Evolutionary conservation across 2,888 invertebrate species (phyloP).

Genomic region (Drosophila engyochracea): DNA sequence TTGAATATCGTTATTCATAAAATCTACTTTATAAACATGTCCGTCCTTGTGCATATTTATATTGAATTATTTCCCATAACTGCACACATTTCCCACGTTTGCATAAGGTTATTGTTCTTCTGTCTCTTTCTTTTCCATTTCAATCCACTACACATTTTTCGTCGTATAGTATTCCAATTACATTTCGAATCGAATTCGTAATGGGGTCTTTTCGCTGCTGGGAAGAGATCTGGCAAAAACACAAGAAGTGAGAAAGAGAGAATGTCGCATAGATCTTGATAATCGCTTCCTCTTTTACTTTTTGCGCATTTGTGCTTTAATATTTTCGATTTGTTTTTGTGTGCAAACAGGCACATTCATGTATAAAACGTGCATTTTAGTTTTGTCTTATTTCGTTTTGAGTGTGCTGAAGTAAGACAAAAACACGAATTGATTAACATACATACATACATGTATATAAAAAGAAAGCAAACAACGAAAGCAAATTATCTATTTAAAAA

Average conservation of each 20-base stretch:
- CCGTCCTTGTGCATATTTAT: neutral
- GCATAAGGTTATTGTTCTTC: neutral
- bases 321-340: neutral
- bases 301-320: neutral
- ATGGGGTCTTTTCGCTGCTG: neutral
- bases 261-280: neutral
- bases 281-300: neutral
- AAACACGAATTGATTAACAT: neutral
- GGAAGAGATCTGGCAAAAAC: neutral
- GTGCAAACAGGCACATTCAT: neutral
- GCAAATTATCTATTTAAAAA: neutral
- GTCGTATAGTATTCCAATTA: neutral
- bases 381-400: neutral
- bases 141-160: neutral
- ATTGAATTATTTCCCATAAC: neutral
- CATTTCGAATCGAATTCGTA: neutral
- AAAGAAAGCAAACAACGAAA: neutral
- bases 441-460: too few relatives aligned
- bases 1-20: too few relatives aligned
- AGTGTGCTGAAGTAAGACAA: neutral
- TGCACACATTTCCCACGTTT: neutral
- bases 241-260: neutral
- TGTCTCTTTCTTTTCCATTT: neutral
- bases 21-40: too few relatives aligned
- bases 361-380: neutral